Evolutionary conservation across 2,113 vertebrate genomes (phyloP).

Genomic region (Nerophis lumbriciformis): DNA sequence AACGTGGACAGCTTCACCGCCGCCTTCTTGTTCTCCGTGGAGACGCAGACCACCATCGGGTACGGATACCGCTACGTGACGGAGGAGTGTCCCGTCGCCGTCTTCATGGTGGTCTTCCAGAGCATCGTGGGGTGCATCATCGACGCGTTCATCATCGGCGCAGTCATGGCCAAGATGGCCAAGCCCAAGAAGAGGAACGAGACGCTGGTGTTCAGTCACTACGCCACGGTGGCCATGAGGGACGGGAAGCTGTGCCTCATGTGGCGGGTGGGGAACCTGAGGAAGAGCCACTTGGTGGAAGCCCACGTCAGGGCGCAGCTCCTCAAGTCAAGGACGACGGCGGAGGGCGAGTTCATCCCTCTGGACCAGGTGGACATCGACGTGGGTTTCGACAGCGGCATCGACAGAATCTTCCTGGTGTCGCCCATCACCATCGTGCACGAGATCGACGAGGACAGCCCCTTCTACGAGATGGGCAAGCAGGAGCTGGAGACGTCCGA

Average conservation of each 20-base stretch:
- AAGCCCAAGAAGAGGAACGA: constrained; percentile 96
- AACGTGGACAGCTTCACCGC: constrained; percentile 94
- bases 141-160: constrained; percentile 93
- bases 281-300: constrained; percentile 95
- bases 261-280: constrained; percentile 94
- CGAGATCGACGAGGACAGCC: constrained; percentile 93
- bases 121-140: constrained; percentile 96
- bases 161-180: constrained; percentile 97
- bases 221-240: constrained; percentile 89
- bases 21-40: constrained; percentile 95
- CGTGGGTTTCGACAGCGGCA: constrained; percentile 91
- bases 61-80: constrained; percentile 94
- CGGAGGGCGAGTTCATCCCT: constrained; percentile 92
- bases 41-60: constrained; percentile 96
- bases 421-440: constrained; percentile 94
- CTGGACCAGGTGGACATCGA: constrained; percentile 93
- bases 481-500: constrained; percentile 88
- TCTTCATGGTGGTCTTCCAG: constrained; percentile 96
- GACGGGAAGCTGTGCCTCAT: constrained; percentile 92
- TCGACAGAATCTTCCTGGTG: constrained; percentile 93
- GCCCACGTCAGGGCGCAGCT: constrained; percentile 92
- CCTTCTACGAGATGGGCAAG: constrained; percentile 88
- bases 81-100: constrained; percentile 87
- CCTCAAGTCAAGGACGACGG: constrained; percentile 90
- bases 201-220: constrained; percentile 93